Percentiles rank a stretch among this genome's conserved stretches.
phyloP scores from a whole-genome alignment of 2,888 invertebrate species.

The Tipula lateralis region DNA sequence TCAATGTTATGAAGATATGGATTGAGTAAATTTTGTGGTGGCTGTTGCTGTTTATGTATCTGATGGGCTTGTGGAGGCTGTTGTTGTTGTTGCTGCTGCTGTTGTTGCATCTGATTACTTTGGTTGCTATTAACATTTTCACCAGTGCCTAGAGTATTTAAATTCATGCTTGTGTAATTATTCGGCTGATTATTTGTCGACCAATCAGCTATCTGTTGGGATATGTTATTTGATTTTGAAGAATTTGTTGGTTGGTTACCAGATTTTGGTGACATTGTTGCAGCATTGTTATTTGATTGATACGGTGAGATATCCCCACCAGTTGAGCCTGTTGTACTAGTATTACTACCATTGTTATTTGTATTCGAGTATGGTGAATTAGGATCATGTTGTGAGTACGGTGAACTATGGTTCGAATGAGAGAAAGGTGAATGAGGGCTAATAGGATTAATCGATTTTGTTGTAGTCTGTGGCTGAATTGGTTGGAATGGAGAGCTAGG shows the following conservation, averaged over 20 bases:
- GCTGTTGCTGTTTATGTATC: background rate
- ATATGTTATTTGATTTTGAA: conserved; percentile 8
- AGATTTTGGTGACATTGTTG: background rate
- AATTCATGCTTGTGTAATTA: background rate
- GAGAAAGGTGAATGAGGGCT: conserved; percentile 43
- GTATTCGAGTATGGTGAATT: conserved; percentile 42
- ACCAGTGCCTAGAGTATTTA: background rate
- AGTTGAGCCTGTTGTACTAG: background rate
- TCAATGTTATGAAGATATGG: conserved; percentile 4
- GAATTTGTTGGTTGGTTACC: background rate
- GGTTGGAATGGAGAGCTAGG: conserved; percentile 34
- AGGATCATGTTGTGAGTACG: conserved; percentile 47
- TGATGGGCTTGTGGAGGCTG: background rate
- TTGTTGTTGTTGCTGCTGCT: background rate
- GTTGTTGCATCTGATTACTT: background rate
- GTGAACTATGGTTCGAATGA: conserved; percentile 44
- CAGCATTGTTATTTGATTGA: conserved; percentile 36
- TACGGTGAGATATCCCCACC: conserved; percentile 40
- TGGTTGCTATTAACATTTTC: background rate
- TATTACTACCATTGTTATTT: background rate
- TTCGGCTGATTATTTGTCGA: background rate
- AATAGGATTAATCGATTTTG: background rate
- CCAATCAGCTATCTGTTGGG: background rate
- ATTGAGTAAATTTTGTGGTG: background rate
- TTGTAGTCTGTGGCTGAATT: conserved; percentile 36